phyloP scores from a whole-genome alignment of 2,888 invertebrate genomes.

The Thera britannica region DNA sequence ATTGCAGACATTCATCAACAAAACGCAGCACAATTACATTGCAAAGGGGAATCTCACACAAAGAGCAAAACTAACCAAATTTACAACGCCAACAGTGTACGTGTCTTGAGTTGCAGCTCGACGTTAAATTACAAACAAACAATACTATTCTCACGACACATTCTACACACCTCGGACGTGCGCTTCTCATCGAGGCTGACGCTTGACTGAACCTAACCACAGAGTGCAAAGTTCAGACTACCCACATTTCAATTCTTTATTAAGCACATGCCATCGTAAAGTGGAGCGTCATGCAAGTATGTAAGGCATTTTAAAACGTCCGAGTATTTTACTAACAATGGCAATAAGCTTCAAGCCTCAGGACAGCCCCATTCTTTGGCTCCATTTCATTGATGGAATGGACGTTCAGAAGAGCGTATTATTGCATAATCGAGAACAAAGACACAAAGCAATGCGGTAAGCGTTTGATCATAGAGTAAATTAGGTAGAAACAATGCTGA shows the following conservation, averaged over 20 bases:
- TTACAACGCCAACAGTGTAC: constrained; percentile 2
- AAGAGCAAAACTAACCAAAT: constrained; percentile 35
- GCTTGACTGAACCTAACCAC: constrained; percentile 49
- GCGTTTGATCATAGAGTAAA: background rate
- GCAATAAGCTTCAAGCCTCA: constrained; percentile 50
- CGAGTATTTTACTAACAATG: constrained; percentile 59
- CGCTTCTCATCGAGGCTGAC: constrained; percentile 42
- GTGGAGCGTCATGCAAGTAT: constrained; percentile 55
- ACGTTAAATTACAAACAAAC: constrained; percentile 24
- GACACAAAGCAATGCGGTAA: background rate
- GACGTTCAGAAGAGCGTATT: constrained; percentile 33
- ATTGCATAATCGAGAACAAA: constrained; percentile 9
- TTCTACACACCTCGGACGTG: constrained; percentile 41
- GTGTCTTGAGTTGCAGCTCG: constrained; percentile 16
- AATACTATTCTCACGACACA: constrained; percentile 36
- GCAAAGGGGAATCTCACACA: constrained; percentile 22
- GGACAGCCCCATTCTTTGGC: constrained; percentile 6
- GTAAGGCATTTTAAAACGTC: constrained; percentile 54
- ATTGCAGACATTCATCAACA: no score
- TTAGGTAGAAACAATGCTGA: background rate
- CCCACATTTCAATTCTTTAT: constrained; percentile 46
- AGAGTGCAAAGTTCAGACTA: constrained; percentile 44
- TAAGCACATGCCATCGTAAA: constrained; percentile 57
- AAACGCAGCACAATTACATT: background rate
- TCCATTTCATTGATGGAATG: constrained; percentile 44